Evolutionary conservation across 1,140 invertebrate genomes (phyloP).

Genomic region (Anthonomus grandis): DNA sequence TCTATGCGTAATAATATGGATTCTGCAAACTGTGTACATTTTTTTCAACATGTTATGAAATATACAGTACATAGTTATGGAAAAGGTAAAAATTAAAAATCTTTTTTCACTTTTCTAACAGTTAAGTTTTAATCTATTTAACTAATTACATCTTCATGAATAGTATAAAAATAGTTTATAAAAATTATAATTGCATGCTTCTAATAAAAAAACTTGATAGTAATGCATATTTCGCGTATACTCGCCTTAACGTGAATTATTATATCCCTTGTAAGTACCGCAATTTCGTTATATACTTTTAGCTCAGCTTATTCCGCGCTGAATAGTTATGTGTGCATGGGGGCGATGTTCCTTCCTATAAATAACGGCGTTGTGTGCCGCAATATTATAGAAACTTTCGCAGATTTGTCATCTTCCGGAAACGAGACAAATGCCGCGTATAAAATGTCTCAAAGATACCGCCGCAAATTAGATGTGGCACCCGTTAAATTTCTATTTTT

Average conservation of each 20-base stretch:
- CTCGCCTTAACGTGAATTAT: neutral
- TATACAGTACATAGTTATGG: too few relatives aligned
- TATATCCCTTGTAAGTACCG: neutral
- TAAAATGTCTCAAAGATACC: neutral
- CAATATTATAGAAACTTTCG: neutral
- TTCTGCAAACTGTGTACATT: too few relatives aligned
- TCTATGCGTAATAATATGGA: too few relatives aligned
- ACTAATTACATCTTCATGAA: too few relatives aligned
- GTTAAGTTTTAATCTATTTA: too few relatives aligned
- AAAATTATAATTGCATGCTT: too few relatives aligned
- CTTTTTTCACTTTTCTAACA: too few relatives aligned
- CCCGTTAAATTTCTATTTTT: neutral
- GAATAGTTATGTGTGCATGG: neutral
- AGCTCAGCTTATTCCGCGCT: neutral
- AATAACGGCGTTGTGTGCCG: neutral
- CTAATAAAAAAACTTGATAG: too few relatives aligned
- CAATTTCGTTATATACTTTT: neutral
- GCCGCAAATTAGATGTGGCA: neutral
- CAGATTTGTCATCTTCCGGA: neutral
- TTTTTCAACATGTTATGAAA: too few relatives aligned
- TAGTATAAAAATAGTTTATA: too few relatives aligned
- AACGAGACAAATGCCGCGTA: neutral
- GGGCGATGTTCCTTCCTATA: neutral
- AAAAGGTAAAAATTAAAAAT: too few relatives aligned
- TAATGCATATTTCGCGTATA: too few relatives aligned